phyloP scores from a whole-genome alignment of 2,113 vertebrate species.

The Gavialis gangeticus region DNA sequence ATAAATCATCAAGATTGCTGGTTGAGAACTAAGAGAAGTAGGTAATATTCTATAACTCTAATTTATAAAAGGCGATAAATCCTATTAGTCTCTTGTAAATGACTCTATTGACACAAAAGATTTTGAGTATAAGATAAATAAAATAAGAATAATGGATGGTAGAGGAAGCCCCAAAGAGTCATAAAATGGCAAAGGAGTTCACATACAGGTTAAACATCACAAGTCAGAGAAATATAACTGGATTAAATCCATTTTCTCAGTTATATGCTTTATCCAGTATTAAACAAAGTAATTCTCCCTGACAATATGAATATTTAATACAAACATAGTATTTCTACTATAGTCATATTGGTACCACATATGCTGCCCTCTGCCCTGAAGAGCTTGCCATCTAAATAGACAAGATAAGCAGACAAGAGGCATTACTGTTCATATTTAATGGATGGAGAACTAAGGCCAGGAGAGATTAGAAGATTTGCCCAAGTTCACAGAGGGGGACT shows the following conservation, averaged over 20 bases:
- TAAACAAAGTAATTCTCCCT: not conserved
- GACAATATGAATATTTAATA: not conserved
- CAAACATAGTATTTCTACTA: not conserved
- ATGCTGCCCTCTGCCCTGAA: not conserved
- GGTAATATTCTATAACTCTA: conserved; percentile 18
- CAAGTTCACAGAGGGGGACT: not conserved
- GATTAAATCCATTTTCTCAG: not conserved
- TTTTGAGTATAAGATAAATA: not conserved
- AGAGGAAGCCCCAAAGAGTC: not conserved
- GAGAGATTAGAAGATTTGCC: not conserved
- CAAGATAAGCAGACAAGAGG: not conserved
- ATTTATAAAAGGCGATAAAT: conserved; percentile 42
- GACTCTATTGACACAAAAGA: not conserved
- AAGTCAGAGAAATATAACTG: not conserved
- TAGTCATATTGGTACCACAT: not conserved
- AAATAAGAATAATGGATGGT: conserved; percentile 5
- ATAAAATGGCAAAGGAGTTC: not conserved
- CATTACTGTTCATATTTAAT: rapidly evolving
- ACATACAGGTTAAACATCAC: not conserved
- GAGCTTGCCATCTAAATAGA: rapidly evolving
- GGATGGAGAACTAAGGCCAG: not conserved
- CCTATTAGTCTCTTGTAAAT: conserved; percentile 10
- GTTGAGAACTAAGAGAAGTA: conserved; percentile 14
- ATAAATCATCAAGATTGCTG: conserved; percentile 23
- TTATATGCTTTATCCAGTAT: not conserved